A percentile compares a stretch with the other conserved stretches of the same genome.
Conservation (phyloP, 2,113 vertebrate species). For the Tetrao urogallus region DNA sequence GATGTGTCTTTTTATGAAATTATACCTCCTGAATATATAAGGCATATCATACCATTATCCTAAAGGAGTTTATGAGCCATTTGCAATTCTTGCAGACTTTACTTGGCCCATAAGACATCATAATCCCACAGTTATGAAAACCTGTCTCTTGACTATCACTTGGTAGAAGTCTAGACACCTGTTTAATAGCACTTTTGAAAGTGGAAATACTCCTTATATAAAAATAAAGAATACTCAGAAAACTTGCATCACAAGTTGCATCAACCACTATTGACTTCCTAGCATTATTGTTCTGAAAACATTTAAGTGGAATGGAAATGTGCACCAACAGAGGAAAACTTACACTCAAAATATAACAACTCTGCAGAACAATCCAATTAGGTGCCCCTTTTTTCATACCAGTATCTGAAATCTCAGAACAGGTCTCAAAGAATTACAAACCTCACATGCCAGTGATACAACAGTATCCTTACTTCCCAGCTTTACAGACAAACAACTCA, state of each 20-base stretch:
- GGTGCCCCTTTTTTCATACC: accelerated
- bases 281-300: neutral
- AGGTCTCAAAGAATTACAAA: neutral
- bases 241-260: neutral
- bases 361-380: neutral
- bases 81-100: neutral
- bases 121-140: neutral
- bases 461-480: accelerated
- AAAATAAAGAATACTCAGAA: neutral
- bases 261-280: neutral
- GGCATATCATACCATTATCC: neutral
- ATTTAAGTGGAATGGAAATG: neutral
- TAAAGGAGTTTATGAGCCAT: neutral
- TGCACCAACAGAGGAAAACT: neutral
- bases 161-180: neutral
- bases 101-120: neutral
- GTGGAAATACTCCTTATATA: neutral
- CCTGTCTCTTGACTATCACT: neutral
- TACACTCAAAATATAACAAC: neutral
- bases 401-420: neutral
- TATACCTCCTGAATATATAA: neutral
- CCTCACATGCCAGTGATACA: neutral
- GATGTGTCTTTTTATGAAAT: neutral
- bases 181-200: neutral
- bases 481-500: neutral